phyloP scores from a whole-genome alignment of 1,140 invertebrate species.

The Drosophila santomea region DNA sequence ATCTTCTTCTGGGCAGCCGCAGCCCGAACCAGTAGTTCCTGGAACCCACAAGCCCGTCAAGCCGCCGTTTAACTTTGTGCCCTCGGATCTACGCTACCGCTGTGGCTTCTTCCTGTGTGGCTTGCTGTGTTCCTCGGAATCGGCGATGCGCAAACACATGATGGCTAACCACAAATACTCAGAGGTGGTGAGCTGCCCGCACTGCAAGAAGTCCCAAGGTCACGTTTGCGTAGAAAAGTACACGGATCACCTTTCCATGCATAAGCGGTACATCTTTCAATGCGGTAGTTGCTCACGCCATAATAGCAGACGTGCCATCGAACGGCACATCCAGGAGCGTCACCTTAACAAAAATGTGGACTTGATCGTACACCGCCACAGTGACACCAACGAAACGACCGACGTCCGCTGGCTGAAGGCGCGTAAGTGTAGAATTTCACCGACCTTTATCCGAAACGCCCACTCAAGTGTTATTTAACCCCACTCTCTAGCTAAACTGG shows the following conservation, averaged over 20 bases:
- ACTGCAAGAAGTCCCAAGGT: slow-evolving; percentile 11
- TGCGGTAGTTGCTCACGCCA: slow-evolving; percentile 38
- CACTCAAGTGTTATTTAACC: not conserved
- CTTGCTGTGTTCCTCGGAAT: not conserved
- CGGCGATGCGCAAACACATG: slow-evolving; percentile 35
- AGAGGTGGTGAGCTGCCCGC: slow-evolving; percentile 20
- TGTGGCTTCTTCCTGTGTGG: slow-evolving; percentile 29
- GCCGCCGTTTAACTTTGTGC: slow-evolving; percentile 22
- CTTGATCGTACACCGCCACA: slow-evolving; percentile 33
- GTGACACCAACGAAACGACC: not conserved
- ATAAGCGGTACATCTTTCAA: slow-evolving; percentile 64
- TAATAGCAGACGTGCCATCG: slow-evolving; percentile 21
- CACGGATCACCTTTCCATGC: slow-evolving; percentile 33
- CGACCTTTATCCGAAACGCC: not conserved
- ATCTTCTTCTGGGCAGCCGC: not conserved
- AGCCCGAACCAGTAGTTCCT: not conserved
- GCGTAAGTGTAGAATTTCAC: slow-evolving; percentile 17
- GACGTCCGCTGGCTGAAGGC: slow-evolving; percentile 46
- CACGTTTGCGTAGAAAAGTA: not conserved
- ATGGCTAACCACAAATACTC: slow-evolving; percentile 11
- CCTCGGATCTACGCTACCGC: slow-evolving; percentile 20
- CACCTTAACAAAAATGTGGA: slow-evolving; percentile 21
- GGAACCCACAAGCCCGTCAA: not conserved
- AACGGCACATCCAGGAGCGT: slow-evolving; percentile 43
- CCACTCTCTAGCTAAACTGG: not conserved